These are phyloP conservation scores for Phylloscopus collybita DNA, from an alignment of 2,797 vertebrate species.

Conservation along the genomic window DNA sequence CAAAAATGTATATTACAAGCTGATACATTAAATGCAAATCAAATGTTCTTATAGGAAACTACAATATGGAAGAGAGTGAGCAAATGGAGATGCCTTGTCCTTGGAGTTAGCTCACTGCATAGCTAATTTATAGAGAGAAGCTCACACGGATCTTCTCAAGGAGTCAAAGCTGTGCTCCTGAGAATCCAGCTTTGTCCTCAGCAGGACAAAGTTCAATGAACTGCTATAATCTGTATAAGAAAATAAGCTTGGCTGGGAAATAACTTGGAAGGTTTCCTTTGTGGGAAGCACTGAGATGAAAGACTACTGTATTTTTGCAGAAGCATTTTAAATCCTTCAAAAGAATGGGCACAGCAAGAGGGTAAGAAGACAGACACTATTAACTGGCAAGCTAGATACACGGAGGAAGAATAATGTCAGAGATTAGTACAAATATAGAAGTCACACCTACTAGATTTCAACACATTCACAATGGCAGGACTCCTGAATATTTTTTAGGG, in stretches of 20 bases:
- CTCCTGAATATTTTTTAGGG: background rate
- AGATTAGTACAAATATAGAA: conserved; percentile 32
- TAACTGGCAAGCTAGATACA: background rate
- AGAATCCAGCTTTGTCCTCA: conserved; percentile 48
- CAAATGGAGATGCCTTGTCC: background rate
- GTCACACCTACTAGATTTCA: background rate
- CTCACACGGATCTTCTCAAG: conserved; percentile 34
- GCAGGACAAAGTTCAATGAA: conserved; percentile 60
- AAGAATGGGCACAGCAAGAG: conserved; percentile 47
- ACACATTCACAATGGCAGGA: background rate
- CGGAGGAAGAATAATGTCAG: conserved; percentile 1
- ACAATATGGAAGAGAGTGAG: background rate
- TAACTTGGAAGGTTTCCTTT: conserved; percentile 57
- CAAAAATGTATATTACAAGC: background rate
- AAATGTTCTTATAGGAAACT: background rate
- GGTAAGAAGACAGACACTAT: conserved; percentile 6
- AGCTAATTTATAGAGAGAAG: background rate
- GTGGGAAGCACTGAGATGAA: conserved; percentile 54
- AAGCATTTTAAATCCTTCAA: conserved; percentile 40
- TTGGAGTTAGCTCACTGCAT: background rate
- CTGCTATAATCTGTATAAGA: conserved; percentile 59
- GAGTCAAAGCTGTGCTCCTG: background rate
- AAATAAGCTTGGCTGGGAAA: conserved; percentile 63
- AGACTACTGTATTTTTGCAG: conserved; percentile 39
- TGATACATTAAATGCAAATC: background rate